Evolutionary conservation across 2,888 invertebrate genomes (phyloP).

Genomic region (Epicampocera succincta): DNA sequence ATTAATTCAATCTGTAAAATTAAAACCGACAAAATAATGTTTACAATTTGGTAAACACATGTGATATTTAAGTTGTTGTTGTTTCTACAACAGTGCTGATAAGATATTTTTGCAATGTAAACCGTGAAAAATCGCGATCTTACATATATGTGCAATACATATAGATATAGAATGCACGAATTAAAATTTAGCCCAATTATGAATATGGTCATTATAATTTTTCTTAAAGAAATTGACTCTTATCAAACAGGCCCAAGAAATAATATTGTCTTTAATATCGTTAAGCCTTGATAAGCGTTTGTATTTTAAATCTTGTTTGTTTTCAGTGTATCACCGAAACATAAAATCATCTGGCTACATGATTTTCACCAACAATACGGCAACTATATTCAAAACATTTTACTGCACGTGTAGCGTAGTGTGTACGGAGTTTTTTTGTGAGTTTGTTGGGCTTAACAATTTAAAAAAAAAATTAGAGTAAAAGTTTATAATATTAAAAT

Average conservation of each 20-base stretch:
- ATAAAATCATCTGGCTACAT: slow-evolving; percentile 18
- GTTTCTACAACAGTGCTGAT: neutral
- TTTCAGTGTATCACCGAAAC: neutral
- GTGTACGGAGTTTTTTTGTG: slow-evolving; percentile 21
- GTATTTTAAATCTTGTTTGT: neutral
- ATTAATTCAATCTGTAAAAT: too few species aligned
- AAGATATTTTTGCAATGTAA: too few species aligned
- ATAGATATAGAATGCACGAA: too few species aligned
- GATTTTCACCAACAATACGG: neutral
- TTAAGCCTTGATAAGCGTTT: too few species aligned
- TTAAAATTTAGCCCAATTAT: too few species aligned
- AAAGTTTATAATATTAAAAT: slow-evolving; percentile 29
- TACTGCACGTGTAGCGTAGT: slow-evolving; percentile 62
- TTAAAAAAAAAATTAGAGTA: neutral
- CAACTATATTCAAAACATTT: slow-evolving; percentile 36
- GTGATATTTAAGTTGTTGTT: neutral
- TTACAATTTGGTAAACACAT: slow-evolving; percentile 42
- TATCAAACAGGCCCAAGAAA: too few species aligned
- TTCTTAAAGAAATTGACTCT: too few species aligned
- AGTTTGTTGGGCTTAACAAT: slow-evolving; percentile 1
- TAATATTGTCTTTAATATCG: too few species aligned
- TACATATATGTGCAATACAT: too few species aligned
- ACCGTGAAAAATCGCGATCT: too few species aligned
- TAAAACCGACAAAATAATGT: neutral
- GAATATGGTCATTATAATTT: too few species aligned